Base-by-base conservation (phyloP, 2,888 invertebrate genomes). In the Pristionchus japonicus region DNA sequence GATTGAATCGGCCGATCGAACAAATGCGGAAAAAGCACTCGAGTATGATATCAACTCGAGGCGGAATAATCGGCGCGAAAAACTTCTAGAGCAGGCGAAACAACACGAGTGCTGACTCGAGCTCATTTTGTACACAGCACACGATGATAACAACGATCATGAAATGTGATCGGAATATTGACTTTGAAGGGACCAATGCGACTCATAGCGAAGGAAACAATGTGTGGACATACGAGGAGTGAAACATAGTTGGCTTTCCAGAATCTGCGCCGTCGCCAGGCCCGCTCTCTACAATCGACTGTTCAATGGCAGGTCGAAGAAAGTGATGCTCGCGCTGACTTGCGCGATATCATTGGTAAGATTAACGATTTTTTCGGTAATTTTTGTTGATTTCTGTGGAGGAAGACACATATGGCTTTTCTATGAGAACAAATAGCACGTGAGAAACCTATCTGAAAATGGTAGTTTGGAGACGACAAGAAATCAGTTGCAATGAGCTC, bases 211-310 rank as follows among this genome's bases (percentile, higher is more conserved):
- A n/a, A 61, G 7, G 57, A 17, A 11, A 3, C 17, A n/a, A n/a
- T n/a, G n/a, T n/a, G n/a, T n/a, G n/a, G n/a, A n/a, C n/a, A n/a
- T n/a, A n/a, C n/a, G n/a, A n/a, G n/a, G n/a, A n/a, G n/a, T n/a
- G n/a, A n/a, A n/a, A n/a, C n/a, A 57, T 23, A n/a, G n/a, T 57
- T 23, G n/a, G 23, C 0, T 0, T 40, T 86, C 1, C 70, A 86
- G 86, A 34, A 86, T 86, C 49, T 86, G 86, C 70, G 86, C 70
- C 0, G 86, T 86, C 4, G 88, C 89, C n/a, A 88, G 88, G 20
- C 92, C 92, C 6, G 90, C 89, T 3, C 80, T 88, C 31, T 92
- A 92, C 80, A 92, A 91, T 47, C 70, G 89, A 40, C 47, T 89
- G 11, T 92, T 92, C 77, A 90, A 89, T 23, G 89, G 90, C 9